phyloP scores from a whole-genome alignment of 2,888 invertebrate species.

The Apamea epomidion region DNA sequence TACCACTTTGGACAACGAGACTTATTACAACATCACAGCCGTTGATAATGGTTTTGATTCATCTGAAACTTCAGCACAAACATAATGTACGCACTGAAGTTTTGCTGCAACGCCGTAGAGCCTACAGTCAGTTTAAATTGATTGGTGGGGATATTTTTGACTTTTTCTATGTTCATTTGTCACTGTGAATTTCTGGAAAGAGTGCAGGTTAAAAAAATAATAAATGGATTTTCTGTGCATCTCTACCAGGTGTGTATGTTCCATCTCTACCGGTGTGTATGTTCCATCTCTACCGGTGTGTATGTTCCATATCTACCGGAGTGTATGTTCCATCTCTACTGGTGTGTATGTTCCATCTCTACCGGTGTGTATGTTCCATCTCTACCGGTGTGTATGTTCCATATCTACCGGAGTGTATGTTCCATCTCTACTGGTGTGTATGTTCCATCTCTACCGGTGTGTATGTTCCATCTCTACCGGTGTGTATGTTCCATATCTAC shows the following conservation, averaged over 20 bases:
- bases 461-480: no score
- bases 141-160: not conserved
- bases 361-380: no score
- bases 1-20: not conserved
- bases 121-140: not conserved
- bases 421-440: no score
- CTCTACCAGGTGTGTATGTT: not conserved
- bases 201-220: not conserved
- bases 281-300: no score
- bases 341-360: no score
- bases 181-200: not conserved
- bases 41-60: not conserved
- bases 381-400: no score
- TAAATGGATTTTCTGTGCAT: constrained; percentile 3
- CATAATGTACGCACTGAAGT: not conserved
- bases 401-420: no score
- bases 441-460: no score
- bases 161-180: not conserved
- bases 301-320: no score
- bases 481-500: no score
- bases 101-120: not conserved
- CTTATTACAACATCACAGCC: not conserved
- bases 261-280: no score
- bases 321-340: no score
- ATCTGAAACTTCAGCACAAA: not conserved